phyloP scores from a whole-genome alignment of 2,888 invertebrate genomes.

The Amblyjoppa fuscipennis region DNA sequence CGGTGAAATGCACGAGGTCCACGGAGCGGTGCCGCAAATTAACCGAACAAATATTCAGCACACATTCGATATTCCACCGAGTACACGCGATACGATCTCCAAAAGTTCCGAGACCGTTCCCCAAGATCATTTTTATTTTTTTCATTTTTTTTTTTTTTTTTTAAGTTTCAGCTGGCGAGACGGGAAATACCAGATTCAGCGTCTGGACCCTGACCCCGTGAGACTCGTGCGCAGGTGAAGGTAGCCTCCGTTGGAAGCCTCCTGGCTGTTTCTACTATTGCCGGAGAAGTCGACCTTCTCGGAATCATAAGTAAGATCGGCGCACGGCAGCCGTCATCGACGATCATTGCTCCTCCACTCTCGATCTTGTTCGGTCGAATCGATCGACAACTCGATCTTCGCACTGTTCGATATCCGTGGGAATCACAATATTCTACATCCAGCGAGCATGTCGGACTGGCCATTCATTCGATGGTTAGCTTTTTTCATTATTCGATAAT shows the following conservation, averaged over 20 bases:
- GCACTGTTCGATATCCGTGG: conserved; percentile 46
- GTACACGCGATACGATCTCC: conserved; percentile 5
- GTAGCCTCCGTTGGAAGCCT: conserved; percentile 19
- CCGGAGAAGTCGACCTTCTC: conserved; percentile 63
- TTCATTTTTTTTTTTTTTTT: not conserved
- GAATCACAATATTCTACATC: conserved; percentile 42
- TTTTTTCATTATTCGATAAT: not conserved
- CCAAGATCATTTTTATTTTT: not conserved
- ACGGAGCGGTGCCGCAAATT: not conserved
- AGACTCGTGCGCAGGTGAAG: conserved; percentile 54
- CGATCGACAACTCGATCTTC: conserved; percentile 49
- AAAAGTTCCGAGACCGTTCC: conserved; percentile 14
- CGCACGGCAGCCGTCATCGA: conserved; percentile 57
- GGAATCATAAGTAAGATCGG: conserved; percentile 72
- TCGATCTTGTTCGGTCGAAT: conserved; percentile 49
- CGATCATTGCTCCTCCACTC: conserved; percentile 61
- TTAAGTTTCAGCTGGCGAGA: conserved; percentile 8
- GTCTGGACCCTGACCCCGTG: conserved; percentile 61
- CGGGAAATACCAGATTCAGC: conserved; percentile 49
- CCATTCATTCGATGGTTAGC: not conserved
- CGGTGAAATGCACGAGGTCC: not conserved
- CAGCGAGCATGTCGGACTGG: not conserved
- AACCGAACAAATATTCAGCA: not conserved
- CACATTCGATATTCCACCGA: not conserved
- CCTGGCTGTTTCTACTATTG: conserved; percentile 45